A percentile compares a stretch with the other conserved stretches of the same genome.
Evolutionary conservation across 1,140 invertebrate genomes (phyloP).

Genomic region (Phymorhynchus buccinoides): DNA sequence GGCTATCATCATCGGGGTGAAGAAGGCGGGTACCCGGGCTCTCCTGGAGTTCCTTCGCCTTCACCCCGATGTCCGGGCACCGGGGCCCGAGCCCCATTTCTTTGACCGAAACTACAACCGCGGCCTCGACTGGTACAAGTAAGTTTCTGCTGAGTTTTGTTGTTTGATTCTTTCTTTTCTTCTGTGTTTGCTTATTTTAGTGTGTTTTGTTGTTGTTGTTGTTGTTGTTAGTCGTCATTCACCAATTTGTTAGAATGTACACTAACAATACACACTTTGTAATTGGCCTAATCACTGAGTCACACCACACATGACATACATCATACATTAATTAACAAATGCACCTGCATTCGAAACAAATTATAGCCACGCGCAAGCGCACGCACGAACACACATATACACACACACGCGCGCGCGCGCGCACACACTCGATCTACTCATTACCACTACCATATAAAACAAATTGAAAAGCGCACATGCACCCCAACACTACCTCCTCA

Average conservation of each 20-base stretch:
- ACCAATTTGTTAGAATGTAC: too few species aligned
- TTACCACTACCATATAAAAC: too few species aligned
- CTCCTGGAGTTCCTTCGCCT: conserved; percentile 74
- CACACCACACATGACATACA: background rate
- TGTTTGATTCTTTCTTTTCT: too few species aligned
- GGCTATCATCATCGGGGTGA: conserved; percentile 74
- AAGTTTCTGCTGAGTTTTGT: conserved; percentile 30
- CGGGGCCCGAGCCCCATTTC: conserved; percentile 73
- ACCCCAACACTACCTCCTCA: background rate
- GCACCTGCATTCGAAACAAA: background rate
- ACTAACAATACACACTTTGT: background rate
- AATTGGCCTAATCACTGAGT: too few species aligned
- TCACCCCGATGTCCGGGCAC: conserved; percentile 72
- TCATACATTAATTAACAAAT: background rate
- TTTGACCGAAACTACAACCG: conserved; percentile 74
- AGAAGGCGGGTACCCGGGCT: conserved; percentile 75
- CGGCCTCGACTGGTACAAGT: conserved; percentile 76
- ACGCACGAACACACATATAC: background rate
- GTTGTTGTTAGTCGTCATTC: background rate
- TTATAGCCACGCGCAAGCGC: background rate
- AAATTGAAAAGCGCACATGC: too few species aligned
- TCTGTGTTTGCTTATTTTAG: too few species aligned
- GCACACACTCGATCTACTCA: background rate
- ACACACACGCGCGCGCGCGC: background rate
- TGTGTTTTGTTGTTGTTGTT: too few species aligned